phyloP scores from a whole-genome alignment of 2,888 invertebrate species.

The Panorpa germanica region DNA sequence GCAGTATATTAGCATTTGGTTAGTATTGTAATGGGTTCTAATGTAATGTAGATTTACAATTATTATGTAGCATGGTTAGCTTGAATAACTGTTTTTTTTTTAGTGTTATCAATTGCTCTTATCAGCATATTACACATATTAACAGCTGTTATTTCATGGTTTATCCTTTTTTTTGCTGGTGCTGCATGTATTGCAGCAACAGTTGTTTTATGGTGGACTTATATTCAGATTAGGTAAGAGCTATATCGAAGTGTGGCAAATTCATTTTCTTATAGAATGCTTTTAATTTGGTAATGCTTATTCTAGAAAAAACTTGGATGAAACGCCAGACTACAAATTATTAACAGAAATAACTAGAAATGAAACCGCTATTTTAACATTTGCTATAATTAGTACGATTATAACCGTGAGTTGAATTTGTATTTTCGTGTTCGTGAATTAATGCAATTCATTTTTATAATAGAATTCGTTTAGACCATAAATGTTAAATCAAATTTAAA shows the following conservation, averaged over 20 bases:
- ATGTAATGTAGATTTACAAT: conserved; percentile 4
- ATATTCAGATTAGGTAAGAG: conserved; percentile 50
- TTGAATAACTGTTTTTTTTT: conserved; percentile 18
- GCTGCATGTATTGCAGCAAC: conserved; percentile 61
- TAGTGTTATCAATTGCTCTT: conserved; percentile 67
- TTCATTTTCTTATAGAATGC: no score
- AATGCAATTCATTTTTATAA: conserved; percentile 9
- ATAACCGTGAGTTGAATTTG: conserved; percentile 49
- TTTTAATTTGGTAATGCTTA: no score
- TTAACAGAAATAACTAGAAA: conserved; percentile 69
- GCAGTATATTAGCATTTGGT: conserved; percentile 69
- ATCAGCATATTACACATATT: conserved; percentile 69
- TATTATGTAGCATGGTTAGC: conserved; percentile 9
- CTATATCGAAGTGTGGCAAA: no score
- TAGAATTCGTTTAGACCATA: conserved; percentile 4
- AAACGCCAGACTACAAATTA: conserved; percentile 19
- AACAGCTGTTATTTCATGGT: conserved; percentile 69
- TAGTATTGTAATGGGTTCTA: conserved; percentile 25
- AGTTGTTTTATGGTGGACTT: conserved; percentile 75
- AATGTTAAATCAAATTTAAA: no score
- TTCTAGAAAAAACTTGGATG: conserved; percentile 14
- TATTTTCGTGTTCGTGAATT: conserved; percentile 5
- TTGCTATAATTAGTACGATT: conserved; percentile 71
- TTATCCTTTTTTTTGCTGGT: conserved; percentile 66
- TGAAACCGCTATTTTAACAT: conserved; percentile 67